A percentile compares a stretch with the other conserved stretches of the same genome.
These are phyloP conservation scores for Sitophilus oryzae DNA, from an alignment of 1,140 invertebrate species.

Conservation along the genomic window DNA sequence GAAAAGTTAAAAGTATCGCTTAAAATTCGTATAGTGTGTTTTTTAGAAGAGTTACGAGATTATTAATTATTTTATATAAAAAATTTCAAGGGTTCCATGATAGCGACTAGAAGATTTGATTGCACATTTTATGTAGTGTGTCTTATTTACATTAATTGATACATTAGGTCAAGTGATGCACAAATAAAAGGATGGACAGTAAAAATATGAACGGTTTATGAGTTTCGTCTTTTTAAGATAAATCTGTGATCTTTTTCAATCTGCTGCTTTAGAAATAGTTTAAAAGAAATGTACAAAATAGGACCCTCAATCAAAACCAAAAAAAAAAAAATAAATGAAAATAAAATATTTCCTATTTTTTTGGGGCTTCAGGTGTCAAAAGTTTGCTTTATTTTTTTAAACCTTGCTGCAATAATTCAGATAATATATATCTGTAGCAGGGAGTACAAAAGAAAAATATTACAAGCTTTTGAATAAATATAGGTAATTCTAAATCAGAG, in stretches of 20 bases:
- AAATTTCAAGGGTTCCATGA: too few relatives aligned
- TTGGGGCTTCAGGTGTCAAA: slow-evolving; percentile 1
- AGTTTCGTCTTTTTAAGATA: slow-evolving; percentile 18
- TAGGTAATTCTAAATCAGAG: background rate
- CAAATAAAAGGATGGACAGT: slow-evolving; percentile 5
- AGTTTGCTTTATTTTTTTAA: background rate
- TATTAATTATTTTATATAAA: too few relatives aligned
- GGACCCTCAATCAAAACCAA: slow-evolving; percentile 30
- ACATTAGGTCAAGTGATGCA: too few relatives aligned
- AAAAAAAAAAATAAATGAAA: too few relatives aligned
- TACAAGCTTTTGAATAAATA: slow-evolving; percentile 4
- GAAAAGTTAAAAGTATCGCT: too few relatives aligned
- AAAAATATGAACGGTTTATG: slow-evolving; percentile 10
- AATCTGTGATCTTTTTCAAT: slow-evolving; percentile 38
- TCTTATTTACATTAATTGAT: too few relatives aligned
- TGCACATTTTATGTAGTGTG: too few relatives aligned
- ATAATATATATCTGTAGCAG: slow-evolving; percentile 6
- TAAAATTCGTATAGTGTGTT: too few relatives aligned
- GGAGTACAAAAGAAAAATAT: slow-evolving; percentile 7
- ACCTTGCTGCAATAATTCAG: background rate
- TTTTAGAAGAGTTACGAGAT: too few relatives aligned
- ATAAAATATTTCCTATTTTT: slow-evolving; percentile 11
- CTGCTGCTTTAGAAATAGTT: slow-evolving; percentile 32
- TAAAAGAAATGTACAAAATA: slow-evolving; percentile 25
- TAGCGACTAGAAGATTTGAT: too few relatives aligned